phyloP scores from a whole-genome alignment of 2,888 invertebrate species.

The Smittia sp. region DNA sequence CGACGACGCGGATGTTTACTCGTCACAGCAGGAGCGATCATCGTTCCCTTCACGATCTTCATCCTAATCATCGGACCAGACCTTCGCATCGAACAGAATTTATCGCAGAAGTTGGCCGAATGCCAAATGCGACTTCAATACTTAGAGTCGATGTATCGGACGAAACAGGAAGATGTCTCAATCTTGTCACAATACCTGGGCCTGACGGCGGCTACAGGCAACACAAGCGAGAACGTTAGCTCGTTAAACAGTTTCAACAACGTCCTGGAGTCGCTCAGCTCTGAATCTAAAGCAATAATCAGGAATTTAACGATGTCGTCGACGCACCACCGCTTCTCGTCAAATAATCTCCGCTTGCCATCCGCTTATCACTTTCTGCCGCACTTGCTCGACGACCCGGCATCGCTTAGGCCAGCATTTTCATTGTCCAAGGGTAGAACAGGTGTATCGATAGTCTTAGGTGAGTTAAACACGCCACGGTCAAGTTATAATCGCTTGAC shows the following conservation, averaged over 20 bases:
- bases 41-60: conserved; percentile 60
- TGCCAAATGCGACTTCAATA: conserved; percentile 75
- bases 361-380: conserved; percentile 84
- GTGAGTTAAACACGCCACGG: conserved; percentile 43
- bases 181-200: conserved; percentile 65
- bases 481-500: background rate
- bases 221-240: conserved; percentile 41
- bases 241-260: conserved; percentile 25
- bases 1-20: conserved; percentile 60
- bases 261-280: conserved; percentile 51
- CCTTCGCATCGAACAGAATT: conserved; percentile 62
- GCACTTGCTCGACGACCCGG: conserved; percentile 75
- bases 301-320: conserved; percentile 55
- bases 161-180: conserved; percentile 73
- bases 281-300: conserved; percentile 53
- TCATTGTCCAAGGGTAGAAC: conserved; percentile 70
- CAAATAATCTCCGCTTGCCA: conserved; percentile 64
- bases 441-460: conserved; percentile 79
- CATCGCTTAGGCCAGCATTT: conserved; percentile 75
- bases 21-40: conserved; percentile 57
- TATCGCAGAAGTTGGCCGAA: conserved; percentile 70
- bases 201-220: conserved; percentile 49
- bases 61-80: conserved; percentile 59
- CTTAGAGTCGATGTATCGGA: conserved; percentile 73
- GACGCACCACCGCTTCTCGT: conserved; percentile 54